Base-by-base conservation (phyloP, 2,113 vertebrate species). In the Pampusana beccarii region DNA sequence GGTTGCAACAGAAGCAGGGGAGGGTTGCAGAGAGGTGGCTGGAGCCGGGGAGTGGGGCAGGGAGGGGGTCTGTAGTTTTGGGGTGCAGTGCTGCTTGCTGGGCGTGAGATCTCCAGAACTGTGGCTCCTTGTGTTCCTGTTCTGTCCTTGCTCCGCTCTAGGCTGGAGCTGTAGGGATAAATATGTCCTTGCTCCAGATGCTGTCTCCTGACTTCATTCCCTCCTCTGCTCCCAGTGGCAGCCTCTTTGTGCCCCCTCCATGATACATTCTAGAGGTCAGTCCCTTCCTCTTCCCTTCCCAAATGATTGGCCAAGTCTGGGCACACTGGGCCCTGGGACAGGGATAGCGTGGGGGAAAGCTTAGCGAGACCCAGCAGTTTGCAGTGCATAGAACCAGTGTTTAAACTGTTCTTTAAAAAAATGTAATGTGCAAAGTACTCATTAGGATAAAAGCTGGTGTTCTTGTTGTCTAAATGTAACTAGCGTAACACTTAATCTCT, bases 331-430 rank as follows among this genome's bases (percentile, higher is more conserved):
- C 31, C 9, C 14, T 10, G 1, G 2, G 77, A 46, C 78, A 60
- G 81, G 73, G 51, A 40, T 29, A 23, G 25, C 8, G 2, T 0
- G 3, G 25, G 31, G 57, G 21, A 28, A 54, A n/a, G 26, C 38
- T 72, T 61, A n/a, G 31, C 33, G 38, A 54, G 46, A 66, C 31
- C 15, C 60, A 74, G 64, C 58, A 50, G 58, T 86, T 71, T 62
- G 38, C 72, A 62, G 36, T 54, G 71, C 3, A 1, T 54, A 74
- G 36, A 80, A 50, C 38, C 48, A 25, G 26, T 53, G 16, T 66
- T 94, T 93, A 60, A 93, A 61, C 34, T 88, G 48, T 60, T 85
- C 44, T 88, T 88, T 56, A 25, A 93, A 94, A 44, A 46, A 83
- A 62, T 17, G 6, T 57, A 33, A 69, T 9, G 12, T 92, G 40